A percentile compares a stretch with the other conserved stretches of the same genome.
Evolutionary conservation across 2,797 vertebrate species (phyloP).

Genomic region (Austrolebias charrua): DNA sequence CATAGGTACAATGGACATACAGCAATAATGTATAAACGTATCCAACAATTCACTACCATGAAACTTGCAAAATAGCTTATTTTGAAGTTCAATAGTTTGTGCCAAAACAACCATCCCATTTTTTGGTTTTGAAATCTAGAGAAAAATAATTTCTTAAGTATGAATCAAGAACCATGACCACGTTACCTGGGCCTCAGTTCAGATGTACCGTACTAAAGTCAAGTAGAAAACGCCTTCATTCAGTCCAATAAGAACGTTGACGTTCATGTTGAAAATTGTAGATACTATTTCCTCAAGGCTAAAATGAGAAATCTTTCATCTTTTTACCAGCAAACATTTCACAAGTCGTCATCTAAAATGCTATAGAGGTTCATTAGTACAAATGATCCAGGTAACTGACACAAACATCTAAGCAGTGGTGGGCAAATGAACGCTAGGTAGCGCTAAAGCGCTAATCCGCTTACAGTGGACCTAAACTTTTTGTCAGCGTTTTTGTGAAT

Average conservation of each 20-base stretch:
- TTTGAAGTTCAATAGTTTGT: too few species aligned
- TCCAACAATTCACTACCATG: neutral
- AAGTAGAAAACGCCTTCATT: neutral
- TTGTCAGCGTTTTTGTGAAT: too few species aligned
- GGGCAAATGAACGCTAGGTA: too few species aligned
- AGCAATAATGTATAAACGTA: neutral
- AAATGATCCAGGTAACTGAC: neutral
- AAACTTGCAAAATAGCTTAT: neutral
- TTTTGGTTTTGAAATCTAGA: neutral
- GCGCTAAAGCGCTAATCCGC: too few species aligned
- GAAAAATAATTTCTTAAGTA: neutral
- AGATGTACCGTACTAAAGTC: neutral
- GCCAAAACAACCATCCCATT: too few species aligned
- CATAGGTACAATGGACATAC: neutral
- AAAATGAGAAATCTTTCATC: neutral
- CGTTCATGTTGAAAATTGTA: neutral
- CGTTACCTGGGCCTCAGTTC: too few species aligned
- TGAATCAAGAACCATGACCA: neutral
- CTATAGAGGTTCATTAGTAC: neutral
- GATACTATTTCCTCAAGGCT: neutral
- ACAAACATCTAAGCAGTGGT: too few species aligned
- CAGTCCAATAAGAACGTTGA: neutral
- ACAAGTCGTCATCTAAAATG: neutral
- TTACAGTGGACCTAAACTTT: too few species aligned
- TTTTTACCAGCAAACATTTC: neutral